phyloP scores from a whole-genome alignment of 2,113 vertebrate species.

The Tachuris rubrigastra region DNA sequence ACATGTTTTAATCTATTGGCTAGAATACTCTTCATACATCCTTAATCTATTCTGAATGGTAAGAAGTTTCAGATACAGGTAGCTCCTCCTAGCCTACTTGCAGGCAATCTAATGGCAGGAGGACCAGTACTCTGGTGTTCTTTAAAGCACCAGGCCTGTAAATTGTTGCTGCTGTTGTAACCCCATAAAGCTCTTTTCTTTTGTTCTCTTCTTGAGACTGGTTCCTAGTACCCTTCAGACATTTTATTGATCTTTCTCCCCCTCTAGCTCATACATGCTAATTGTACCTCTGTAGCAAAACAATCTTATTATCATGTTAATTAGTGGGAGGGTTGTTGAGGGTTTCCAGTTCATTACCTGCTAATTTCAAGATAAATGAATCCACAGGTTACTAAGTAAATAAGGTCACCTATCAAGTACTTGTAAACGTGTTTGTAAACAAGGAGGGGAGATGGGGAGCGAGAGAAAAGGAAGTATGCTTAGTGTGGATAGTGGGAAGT shows the following conservation, averaged over 20 bases:
- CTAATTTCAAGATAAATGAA: conserved; percentile 91
- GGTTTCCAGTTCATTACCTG: conserved; percentile 87
- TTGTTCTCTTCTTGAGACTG: conserved; percentile 68
- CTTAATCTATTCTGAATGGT: not conserved
- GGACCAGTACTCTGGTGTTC: not conserved
- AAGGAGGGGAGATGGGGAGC: conserved; percentile 67
- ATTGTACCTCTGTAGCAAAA: conserved; percentile 84
- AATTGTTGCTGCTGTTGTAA: conserved; percentile 9
- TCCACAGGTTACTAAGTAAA: conserved; percentile 84
- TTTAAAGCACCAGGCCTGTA: conserved; percentile 27
- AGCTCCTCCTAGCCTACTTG: not conserved
- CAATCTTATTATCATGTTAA: conserved; percentile 89
- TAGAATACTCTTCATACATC: not conserved
- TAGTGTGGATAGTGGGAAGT: conserved; percentile 69
- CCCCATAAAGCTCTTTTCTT: conserved; percentile 66
- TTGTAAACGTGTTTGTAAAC: conserved; percentile 92
- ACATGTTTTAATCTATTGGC: not conserved
- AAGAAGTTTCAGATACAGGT: not conserved
- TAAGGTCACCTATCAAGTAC: conserved; percentile 85
- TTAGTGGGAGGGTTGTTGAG: conserved; percentile 86
- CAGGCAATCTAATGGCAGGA: not conserved
- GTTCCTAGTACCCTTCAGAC: conserved; percentile 74
- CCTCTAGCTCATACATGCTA: conserved; percentile 79
- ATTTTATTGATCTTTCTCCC: conserved; percentile 80
- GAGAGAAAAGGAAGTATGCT: conserved; percentile 58